phyloP scores from a whole-genome alignment of 2,797 vertebrate species.

The Gambusia yucatana region DNA sequence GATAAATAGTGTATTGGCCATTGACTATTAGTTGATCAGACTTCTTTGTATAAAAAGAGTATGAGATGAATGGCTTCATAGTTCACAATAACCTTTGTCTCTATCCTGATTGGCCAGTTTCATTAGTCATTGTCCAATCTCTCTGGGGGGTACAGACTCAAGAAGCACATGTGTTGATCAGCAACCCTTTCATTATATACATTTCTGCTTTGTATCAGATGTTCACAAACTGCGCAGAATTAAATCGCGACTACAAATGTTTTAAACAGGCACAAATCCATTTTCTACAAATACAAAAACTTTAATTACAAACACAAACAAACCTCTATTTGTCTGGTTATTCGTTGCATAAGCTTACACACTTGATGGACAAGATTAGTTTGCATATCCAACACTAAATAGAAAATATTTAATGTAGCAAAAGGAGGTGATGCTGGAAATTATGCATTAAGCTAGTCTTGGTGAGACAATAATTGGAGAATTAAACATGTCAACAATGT shows the following conservation, averaged over 20 bases:
- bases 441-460: constrained; percentile 47
- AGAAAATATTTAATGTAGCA: constrained; percentile 9
- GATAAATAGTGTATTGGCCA: background rate
- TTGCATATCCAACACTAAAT: background rate
- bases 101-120: background rate
- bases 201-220: background rate
- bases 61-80: background rate
- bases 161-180: background rate
- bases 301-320: background rate
- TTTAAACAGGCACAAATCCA: background rate
- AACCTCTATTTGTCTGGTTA: background rate
- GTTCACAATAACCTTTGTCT: background rate
- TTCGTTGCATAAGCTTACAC: background rate
- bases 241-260: background rate
- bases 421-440: constrained; percentile 27
- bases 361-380: background rate
- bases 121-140: background rate
- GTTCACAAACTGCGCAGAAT: background rate
- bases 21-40: background rate
- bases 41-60: background rate
- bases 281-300: background rate
- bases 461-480: constrained; percentile 66
- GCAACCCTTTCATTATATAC: background rate
- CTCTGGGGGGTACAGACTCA: background rate
- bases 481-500: constrained; percentile 54